Base-by-base conservation (phyloP, 2,797 vertebrate genomes). In the Podarcis lilfordi region DNA sequence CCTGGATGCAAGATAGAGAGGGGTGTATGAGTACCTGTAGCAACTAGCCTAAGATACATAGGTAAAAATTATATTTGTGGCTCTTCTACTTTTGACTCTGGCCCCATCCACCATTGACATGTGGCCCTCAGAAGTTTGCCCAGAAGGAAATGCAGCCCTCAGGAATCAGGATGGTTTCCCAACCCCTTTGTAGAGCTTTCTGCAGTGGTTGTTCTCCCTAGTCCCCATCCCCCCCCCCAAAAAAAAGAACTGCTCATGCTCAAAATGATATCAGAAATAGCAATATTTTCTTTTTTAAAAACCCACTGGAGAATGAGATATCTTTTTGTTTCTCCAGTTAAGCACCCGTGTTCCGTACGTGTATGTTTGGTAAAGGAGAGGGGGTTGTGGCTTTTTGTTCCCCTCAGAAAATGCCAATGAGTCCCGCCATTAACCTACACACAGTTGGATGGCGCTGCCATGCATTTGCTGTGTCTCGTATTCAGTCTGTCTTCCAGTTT, bases 401-500 rank as follows among this genome's bases (percentile, higher is more conserved):
- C 43, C 27, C 23, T 2, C 45, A 0, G 10, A 90, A 79, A 79
- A 50, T 45, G 32, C 61, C 6, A 23, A 64, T 0, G 6, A 23
- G 21, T 64, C 19, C 61, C 21, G 35, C 27, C 5, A 75, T 76
- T 92, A 88, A 91, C 2, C 6, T 72, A 27, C 35, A 35, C 0
- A 72, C 64, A 80, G 79, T 86, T 75, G 45, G 32, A 86, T 69
- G 29, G 82, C 64, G 88, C 27, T 89, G 32, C 45, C 78, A 35
- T n/a, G 32, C 37, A 37, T 17, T 74, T 80, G 55, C 45, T 79
- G 32, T 23, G 23, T 40, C 40, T 72, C 69, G 75, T 76, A 81
- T 80, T 71, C 84, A 2, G 82, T 83, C 11, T 66, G 1, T 40
- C 4, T 86, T 89, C 13, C 72, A 8, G 64, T 93, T 86, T 84